Evolutionary conservation across 2,888 invertebrate species (phyloP), one percentile per base, ranked within the genome.

Genomic region (Actias luna): DNA sequence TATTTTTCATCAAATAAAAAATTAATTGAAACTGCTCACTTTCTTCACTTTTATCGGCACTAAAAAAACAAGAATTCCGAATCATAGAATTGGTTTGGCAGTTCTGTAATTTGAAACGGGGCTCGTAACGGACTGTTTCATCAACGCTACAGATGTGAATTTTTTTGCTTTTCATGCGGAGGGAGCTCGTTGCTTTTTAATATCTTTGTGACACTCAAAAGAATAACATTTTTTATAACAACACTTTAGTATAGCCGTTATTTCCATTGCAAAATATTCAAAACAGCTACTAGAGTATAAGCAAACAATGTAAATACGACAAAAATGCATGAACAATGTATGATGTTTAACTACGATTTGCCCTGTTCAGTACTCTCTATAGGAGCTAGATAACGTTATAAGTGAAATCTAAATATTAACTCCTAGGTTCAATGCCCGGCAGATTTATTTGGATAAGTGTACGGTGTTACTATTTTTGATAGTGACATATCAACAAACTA

Each of bases 121-220:
- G 55, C 55, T 55, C 55, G 55, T 55, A 55, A 55, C 55, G 14
- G 55, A 55, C 29, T n/a, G 16, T 55, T 55, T 29, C 55, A 55
- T 55, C 55, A 55, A 14, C 16, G 55, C 50, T 52, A 61, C 62
- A 52, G 62, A 58, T 64, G 69, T 71, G 68, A 74, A 73, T 71
- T 58, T 69, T 74, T 67, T 59, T 70, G 55, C 59, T 61, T 58
- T 59, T 67, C 61, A n/a, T 59, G 68, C 67, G 64, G 67, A n/a
- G 62, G 5, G 29, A 60, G 59, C 61, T 63, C 62, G 65, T 72
- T 72, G 69, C 72, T 69, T 73, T 67, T 74, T 74, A 72, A 73
- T 74, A 63, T 63, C 60, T 31, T 59, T 61, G 62, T 61, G 63
- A 64, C 59, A 60, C 62, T 64, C 57, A 65, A 60, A 33, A 46